Base-by-base conservation (phyloP, 2,113 vertebrate species). In the Indicator maculatus region DNA sequence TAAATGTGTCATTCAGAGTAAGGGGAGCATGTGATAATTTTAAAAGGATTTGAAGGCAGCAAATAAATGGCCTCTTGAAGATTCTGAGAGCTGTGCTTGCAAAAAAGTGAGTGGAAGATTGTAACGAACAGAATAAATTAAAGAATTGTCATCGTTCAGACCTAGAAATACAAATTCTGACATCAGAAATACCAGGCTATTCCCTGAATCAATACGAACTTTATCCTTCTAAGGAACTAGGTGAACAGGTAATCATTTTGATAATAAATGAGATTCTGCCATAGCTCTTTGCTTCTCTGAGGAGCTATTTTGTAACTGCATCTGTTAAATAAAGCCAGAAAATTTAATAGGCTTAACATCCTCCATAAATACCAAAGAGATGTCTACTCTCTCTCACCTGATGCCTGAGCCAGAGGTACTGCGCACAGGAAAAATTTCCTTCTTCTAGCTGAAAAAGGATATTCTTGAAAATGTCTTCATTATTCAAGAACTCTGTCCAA, bases 401-500 rank as follows among this genome's bases (percentile, higher is more conserved):
- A 50, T 98, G 98, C 93, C 99, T 97, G n/a, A 99, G 98, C 99
- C 99, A 99, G 86, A 99, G 98, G 93, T 98, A 98, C 44, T 99
- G 99, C 2, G 99, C 99, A 82, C 98, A 98, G 71, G 96, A 95
- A 41, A 99, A 92, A 90, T 99, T 98, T 83, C 98, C 98, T 64
- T 98, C 98, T 90, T 98, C 97, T 24, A 99, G 95, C 83, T 98
- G 98, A 44, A 77, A 87, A 44, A 99, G 93, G 66, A 99, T 96
- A 15, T 98, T 98, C 91, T 96, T 98, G 41, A 99, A 97, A 81
- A 97, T 81, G 72, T 99, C 98, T 50, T 97, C 97, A 5, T 97
- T 98, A 89, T 99, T 99, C 88, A 99, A 97, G 97, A 99, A 99
- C 89, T 99, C 98, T 83, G 98, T 98, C 99, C 99, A 99, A 93